Evolutionary conservation across 2,113 vertebrate species (phyloP).

Genomic region (Genyomyrus donnyi): DNA sequence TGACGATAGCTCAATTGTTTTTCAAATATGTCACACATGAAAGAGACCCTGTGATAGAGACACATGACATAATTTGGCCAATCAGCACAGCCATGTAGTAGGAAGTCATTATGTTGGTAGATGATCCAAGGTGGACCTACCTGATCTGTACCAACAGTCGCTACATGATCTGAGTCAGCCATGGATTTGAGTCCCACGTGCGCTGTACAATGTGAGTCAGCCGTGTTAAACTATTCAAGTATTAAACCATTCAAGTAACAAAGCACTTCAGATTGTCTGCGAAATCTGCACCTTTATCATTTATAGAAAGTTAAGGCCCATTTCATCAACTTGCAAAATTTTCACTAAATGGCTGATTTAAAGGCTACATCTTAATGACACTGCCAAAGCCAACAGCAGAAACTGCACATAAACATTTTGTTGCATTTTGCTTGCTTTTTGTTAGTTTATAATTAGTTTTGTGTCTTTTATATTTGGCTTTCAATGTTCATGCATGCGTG

Average conservation of each 20-base stretch:
- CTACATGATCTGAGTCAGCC: background rate
- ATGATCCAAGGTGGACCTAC: background rate
- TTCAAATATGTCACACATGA: background rate
- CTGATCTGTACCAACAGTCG: background rate
- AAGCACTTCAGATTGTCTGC: background rate
- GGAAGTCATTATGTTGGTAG: background rate
- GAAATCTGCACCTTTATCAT: background rate
- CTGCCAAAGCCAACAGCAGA: background rate
- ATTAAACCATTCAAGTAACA: background rate
- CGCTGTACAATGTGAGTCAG: background rate
- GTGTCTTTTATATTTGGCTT: background rate
- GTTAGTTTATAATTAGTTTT: background rate
- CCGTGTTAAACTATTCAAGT: background rate
- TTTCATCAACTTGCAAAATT: background rate
- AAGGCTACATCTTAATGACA: background rate
- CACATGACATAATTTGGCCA: background rate
- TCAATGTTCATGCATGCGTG: background rate
- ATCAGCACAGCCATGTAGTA: background rate
- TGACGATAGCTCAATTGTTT: background rate
- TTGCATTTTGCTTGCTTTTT: background rate
- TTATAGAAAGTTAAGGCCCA: background rate
- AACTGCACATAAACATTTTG: background rate
- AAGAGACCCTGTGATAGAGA: background rate
- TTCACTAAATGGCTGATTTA: background rate
- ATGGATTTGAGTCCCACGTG: background rate